phyloP scores from a whole-genome alignment of 2,113 vertebrate genomes.

The Tretioscincus oriximinensis region DNA sequence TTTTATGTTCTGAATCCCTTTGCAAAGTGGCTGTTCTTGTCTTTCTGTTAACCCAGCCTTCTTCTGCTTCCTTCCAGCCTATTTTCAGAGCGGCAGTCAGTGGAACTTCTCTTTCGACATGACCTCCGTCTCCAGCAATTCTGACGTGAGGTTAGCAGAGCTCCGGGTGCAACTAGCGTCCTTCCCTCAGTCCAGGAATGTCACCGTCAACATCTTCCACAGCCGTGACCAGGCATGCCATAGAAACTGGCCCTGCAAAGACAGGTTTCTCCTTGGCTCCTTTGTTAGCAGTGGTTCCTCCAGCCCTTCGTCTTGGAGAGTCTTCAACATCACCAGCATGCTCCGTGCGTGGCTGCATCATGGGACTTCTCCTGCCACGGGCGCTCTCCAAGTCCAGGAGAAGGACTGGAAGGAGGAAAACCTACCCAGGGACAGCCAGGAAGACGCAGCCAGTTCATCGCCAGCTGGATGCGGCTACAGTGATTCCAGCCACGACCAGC shows the following conservation, averaged over 20 bases:
- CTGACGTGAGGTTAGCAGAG: conserved; percentile 79
- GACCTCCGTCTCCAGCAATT: conserved; percentile 77
- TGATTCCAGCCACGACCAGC: accelerated
- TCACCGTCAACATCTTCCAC: conserved; percentile 82
- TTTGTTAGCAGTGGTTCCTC: conserved; percentile 48
- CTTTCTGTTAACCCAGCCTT: neutral
- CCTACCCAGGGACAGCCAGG: accelerated
- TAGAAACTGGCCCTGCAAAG: conserved; percentile 32
- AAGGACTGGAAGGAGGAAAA: neutral
- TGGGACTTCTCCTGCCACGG: neutral
- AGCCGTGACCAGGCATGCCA: conserved; percentile 54
- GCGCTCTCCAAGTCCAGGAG: conserved; percentile 20
- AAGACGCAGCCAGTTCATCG: accelerated
- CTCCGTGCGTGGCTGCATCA: conserved; percentile 78
- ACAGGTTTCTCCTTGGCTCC: conserved; percentile 76
- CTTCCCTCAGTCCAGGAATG: conserved; percentile 42
- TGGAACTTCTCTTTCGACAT: conserved; percentile 85
- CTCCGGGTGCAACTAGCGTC: conserved; percentile 73
- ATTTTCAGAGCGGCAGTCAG: conserved; percentile 69
- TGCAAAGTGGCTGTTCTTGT: neutral
- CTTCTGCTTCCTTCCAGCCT: conserved; percentile 68
- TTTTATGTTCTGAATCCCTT: neutral
- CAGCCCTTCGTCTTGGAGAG: conserved; percentile 75
- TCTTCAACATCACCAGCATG: conserved; percentile 80
- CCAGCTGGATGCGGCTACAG: accelerated